Percentiles rank a stretch among this genome's conserved stretches.
Conservation (phyloP, 92 coral and sea anemone genomes). For the Heteractis magnifica region DNA sequence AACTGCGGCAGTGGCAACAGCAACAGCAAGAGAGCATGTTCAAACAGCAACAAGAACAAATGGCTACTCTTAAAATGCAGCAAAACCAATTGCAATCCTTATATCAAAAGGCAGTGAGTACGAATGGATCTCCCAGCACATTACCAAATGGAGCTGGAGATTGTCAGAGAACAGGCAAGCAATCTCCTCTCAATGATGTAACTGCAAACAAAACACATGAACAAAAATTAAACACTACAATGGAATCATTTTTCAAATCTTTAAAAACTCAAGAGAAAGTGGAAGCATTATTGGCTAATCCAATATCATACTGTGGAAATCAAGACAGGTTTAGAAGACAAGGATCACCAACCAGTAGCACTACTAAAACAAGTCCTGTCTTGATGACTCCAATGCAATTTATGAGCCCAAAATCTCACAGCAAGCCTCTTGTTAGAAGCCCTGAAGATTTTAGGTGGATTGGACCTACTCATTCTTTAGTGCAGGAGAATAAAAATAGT, state of each 20-base stretch:
- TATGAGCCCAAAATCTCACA: slow-evolving; percentile 2
- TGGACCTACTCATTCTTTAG: neutral
- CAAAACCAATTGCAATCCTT: slow-evolving; percentile 52
- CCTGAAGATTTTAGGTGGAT: neutral
- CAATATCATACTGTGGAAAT: neutral
- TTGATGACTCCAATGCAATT: slow-evolving; percentile 39
- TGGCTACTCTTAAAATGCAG: slow-evolving; percentile 69
- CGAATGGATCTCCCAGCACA: slow-evolving; percentile 12
- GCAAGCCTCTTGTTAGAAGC: neutral
- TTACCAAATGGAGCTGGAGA: slow-evolving; percentile 1
- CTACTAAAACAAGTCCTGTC: slow-evolving; percentile 13
- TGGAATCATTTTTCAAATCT: slow-evolving; percentile 12
- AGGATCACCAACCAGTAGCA: neutral
- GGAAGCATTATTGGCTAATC: neutral
- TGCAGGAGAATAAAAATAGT: neutral
- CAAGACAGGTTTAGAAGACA: neutral
- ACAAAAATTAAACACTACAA: neutral
- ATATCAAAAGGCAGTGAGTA: slow-evolving; percentile 22
- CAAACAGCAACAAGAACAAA: slow-evolving; percentile 75
- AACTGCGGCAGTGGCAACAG: slow-evolving; percentile 97
- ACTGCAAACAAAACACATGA: neutral
- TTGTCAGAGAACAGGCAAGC: neutral
- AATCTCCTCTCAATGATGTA: neutral
- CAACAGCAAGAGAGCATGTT: slow-evolving; percentile 94
- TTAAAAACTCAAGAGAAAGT: neutral